Evolutionary conservation across 2,113 vertebrate genomes (phyloP), one percentile per base, ranked within the genome.

Genomic region (Macrotus californicus): DNA sequence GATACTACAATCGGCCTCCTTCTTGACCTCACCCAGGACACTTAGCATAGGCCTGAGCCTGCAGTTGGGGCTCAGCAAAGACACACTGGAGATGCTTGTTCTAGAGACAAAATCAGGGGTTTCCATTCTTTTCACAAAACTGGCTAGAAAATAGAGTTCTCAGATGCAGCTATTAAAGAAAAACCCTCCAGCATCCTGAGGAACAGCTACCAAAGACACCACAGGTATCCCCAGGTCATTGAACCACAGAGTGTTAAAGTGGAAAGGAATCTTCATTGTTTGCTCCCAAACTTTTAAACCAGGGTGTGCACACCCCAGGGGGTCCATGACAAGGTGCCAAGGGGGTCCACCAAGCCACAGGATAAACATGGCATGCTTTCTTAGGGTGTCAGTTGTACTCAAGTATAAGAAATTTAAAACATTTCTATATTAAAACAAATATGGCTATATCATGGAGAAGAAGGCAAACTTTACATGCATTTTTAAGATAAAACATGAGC

Each of bases 351-450:
- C 66, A 52, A 73, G 64, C 54, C 50, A 66, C 66, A 81, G 56
- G 43, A 88, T 91, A 89, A 91, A 91, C 31, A 52, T 50, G 43
- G 31, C 31, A 75, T 81, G 72, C 52, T 83, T 93, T 91, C 89
- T 75, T 82, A 29, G 64, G 86, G 67, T 76, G 36, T 72, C 61
- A 61, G 61, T 96, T 95, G 95, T 81, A 96, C 41, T 73, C 1
- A 3, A 87, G 18, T 81, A 64, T 93, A 85, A 80, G 48, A 95
- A 89, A 85, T 91, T 88, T 91, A 92, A 76, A 66, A 64, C 24
- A 86, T 56, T 70, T 94, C 66, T 85, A 29, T 93, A 93, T 89
- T 80, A 91, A 96, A 93, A 95, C 69, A 95, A 92, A 87, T 34
- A 92, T 22, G 82, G 11, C 50, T 70, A 15, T 56, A 56, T 93